Evolutionary conservation across 2,113 vertebrate species (phyloP), one percentile per base, ranked within the genome.

Genomic region (Leptodactylus fuscus): DNA sequence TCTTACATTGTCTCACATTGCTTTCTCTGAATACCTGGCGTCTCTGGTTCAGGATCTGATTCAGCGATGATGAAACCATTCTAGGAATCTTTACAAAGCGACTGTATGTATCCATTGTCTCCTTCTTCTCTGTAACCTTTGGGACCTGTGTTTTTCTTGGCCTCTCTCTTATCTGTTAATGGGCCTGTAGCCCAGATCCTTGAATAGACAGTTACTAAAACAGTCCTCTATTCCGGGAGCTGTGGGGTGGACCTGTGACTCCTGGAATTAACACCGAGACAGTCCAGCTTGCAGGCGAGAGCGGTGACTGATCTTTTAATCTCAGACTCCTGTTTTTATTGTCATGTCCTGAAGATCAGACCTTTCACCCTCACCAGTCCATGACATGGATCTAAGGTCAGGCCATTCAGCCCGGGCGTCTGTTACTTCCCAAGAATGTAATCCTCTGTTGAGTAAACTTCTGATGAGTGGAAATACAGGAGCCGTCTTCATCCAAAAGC

Each of bases 261-360:
- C 22, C 32, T 44, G 67, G 46, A 49, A 85, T 53, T 53, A 70
- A n/a, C 60, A 49, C 62, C 36, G 48, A 82, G 29, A 77, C 82
- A 83, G 65, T 82, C 81, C 75, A 58, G 74, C 22, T 41, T 41
- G 62, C 53, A 79, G 83, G 83, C 79, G 83, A 85, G 29, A n/a
- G 41, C 20, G 11, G 75, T 53, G 60, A 79, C 29, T 41, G 74
- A 79, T 69, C 81, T 79, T 38, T 67, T 16, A 73, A 58, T 78
- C 73, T 70, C 58, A 77, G 60, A 10, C 22, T 38, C 5, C 27
- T 69, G 41, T 34, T 71, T 65, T 85, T 85, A 32, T 85, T 48
- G 18, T 53, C 75, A n/a, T 53, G 44, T 41, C 5, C 22, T 36
- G 62, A 12, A 55, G 60, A 78, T 38, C 18, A 79, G 83, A 85